Evolutionary conservation across 2,797 vertebrate genomes (phyloP).

Genomic region (Lagodon rhomboides): DNA sequence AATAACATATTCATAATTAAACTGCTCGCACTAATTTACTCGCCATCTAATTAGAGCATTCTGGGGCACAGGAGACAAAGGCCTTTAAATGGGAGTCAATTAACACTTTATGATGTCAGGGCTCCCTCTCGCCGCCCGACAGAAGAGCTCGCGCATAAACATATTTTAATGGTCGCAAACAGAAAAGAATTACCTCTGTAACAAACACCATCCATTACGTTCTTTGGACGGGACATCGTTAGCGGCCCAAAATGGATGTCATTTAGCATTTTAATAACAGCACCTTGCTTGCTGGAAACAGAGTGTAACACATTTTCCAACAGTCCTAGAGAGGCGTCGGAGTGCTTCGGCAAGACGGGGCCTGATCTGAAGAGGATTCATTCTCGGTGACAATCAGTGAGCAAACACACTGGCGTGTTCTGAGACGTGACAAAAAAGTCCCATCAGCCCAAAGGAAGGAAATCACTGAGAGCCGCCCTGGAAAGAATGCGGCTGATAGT

Average conservation of each 20-base stretch:
- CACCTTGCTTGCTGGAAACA: slow-evolving; percentile 3
- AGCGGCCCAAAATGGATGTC: slow-evolving; percentile 4
- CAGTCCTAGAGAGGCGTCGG: slow-evolving; percentile 31
- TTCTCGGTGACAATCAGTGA: slow-evolving; percentile 35
- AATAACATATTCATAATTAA: slow-evolving; percentile 76
- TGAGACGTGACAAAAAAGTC: slow-evolving; percentile 43
- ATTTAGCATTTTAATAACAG: slow-evolving; percentile 21
- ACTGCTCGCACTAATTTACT: slow-evolving; percentile 66
- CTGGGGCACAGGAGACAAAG: slow-evolving; percentile 57
- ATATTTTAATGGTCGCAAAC: slow-evolving; percentile 27
- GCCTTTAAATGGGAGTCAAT: slow-evolving; percentile 73
- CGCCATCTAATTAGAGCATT: slow-evolving; percentile 64
- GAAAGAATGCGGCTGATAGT: background rate
- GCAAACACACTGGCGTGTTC: slow-evolving; percentile 28
- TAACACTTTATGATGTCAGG: slow-evolving; percentile 60
- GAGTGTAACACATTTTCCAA: slow-evolving; percentile 8
- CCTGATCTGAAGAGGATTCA: slow-evolving; percentile 33
- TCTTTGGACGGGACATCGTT: background rate
- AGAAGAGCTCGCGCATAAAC: slow-evolving; percentile 34
- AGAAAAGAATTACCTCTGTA: slow-evolving; percentile 24
- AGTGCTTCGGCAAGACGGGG: slow-evolving; percentile 27
- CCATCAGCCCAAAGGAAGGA: slow-evolving; percentile 28
- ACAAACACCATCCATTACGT: slow-evolving; percentile 44
- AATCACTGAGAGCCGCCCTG: slow-evolving; percentile 2
- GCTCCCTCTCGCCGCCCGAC: slow-evolving; percentile 24